These are phyloP conservation scores for Cyclargus thomasi DNA, from an alignment of 1,140 invertebrate species.

Conservation along the genomic window DNA sequence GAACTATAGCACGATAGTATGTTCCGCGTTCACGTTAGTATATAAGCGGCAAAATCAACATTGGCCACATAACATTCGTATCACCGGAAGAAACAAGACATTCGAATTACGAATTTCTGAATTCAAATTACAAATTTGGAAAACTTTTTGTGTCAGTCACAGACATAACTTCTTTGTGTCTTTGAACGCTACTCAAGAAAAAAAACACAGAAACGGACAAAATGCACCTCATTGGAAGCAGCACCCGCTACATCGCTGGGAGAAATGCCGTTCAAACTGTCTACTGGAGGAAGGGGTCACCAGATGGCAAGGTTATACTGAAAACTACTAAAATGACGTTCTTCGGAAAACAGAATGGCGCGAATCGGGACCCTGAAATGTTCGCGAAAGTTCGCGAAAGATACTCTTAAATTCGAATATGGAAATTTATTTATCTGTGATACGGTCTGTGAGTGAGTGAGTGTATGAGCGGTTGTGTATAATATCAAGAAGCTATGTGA, in stretches of 20 bases:
- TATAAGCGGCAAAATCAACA: conserved; percentile 24
- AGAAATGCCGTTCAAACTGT: conserved; percentile 82
- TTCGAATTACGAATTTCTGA: too few relatives aligned
- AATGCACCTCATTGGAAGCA: conserved; percentile 75
- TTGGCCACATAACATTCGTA: neutral
- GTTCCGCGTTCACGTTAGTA: too few relatives aligned
- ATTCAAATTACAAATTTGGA: neutral
- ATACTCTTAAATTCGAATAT: conserved; percentile 39
- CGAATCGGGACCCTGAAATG: conserved; percentile 68
- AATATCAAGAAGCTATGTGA: neutral
- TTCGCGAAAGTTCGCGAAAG: conserved; percentile 63
- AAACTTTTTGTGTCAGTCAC: neutral
- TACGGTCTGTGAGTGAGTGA: conserved; percentile 27
- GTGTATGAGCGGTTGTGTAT: neutral
- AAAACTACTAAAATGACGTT: conserved; percentile 79
- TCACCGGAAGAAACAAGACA: neutral
- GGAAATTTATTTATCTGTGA: conserved; percentile 39
- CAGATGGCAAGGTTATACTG: conserved; percentile 73
- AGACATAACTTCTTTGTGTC: too few relatives aligned
- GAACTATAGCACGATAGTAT: too few relatives aligned
- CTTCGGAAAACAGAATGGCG: conserved; percentile 75
- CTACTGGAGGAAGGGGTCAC: conserved; percentile 78
- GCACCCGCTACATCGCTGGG: conserved; percentile 81
- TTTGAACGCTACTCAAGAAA: neutral
- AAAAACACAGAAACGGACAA: conserved; percentile 59